These are phyloP conservation scores for Lepidonotus clava DNA, from an alignment of 2,888 invertebrate genomes.

Conservation along the genomic window DNA sequence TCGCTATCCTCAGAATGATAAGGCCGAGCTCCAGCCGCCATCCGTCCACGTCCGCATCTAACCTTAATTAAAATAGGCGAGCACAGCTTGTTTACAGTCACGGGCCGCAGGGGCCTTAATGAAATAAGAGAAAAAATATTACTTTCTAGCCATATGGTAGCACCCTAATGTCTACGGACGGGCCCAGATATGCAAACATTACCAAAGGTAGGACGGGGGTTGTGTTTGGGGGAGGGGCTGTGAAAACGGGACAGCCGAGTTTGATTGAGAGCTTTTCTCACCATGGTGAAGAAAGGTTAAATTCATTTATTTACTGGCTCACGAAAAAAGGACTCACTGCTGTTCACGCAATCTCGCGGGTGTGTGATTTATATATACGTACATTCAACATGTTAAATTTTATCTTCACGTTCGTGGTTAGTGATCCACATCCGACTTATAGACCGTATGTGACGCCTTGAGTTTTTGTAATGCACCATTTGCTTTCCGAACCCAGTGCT, in stretches of 20 bases:
- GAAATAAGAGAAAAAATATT: slow-evolving; percentile 43
- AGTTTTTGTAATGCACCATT: too few species aligned
- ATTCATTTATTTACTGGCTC: too few species aligned
- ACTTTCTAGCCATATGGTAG: slow-evolving; percentile 40
- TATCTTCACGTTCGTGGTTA: too few species aligned
- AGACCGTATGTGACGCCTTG: too few species aligned
- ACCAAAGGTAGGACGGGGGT: background rate
- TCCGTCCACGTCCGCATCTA: background rate
- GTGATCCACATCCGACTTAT: too few species aligned
- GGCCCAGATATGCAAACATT: background rate
- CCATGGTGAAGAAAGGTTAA: too few species aligned
- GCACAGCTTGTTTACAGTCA: background rate
- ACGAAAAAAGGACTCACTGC: too few species aligned
- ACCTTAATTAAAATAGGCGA: slow-evolving; percentile 44
- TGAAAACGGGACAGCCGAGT: background rate
- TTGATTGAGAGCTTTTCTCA: background rate
- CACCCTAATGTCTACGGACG: background rate
- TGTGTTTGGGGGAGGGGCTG: background rate
- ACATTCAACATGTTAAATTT: too few species aligned
- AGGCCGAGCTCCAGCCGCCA: background rate
- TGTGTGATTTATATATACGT: too few species aligned
- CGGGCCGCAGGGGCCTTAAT: background rate
- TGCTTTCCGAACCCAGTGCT: too few species aligned
- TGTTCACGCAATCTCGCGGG: too few species aligned
- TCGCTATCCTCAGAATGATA: too few species aligned